Evolutionary conservation across 35 echinoderm and acorn worm genomes (phyloP), one percentile per base, ranked within the genome.

Genomic region (Apostichopus parvimensis): DNA sequence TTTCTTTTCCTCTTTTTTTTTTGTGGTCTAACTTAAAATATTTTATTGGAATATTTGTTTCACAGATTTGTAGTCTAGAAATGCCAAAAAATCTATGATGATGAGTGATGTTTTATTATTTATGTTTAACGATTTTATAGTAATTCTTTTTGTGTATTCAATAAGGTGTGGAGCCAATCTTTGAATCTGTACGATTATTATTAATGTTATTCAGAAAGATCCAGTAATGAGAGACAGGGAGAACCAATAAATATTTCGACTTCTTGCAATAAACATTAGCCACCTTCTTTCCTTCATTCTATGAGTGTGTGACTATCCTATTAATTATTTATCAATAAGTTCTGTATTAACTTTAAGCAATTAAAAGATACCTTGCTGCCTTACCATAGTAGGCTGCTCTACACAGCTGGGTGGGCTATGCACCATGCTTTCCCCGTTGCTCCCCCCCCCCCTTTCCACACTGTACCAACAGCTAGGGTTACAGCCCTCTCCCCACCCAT

Each of bases 101-200:
- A 84, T 58, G 81, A 58, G 53, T n/a, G 15, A 58, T 84, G 34
- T 45, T 45, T 54, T 68, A 14, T 18, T 75, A n/a, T 75, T 84
- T 84, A 61, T 58, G 81, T 84, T 84, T 84, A 59, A 20, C 17
- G 58, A 18, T 59, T 84, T n/a, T 7, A 60, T 75, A 54, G 28
- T 84, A 84, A 84, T 22, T 84, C 21, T 56, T 82, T 82, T 84
- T 15, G 55, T 58, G 81, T 58, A 59, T 84, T 84, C 81, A 84
- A 84, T 56, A 24, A 59, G 81, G 81, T 84, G 81, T 84, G 81
- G 81, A 84, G 81, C 81, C 81, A 84, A 58, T 84, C 81, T 84
- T 84, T 84, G 71, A 75, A 75, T 75, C n/a, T 75, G n/a, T 75
- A 20, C 71, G 71, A 75, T 84, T 53, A 82, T 84, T 53, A 82